These are phyloP conservation scores for Drosophila sordidula DNA, from an alignment of 2,888 invertebrate genomes.

Conservation along the genomic window DNA sequence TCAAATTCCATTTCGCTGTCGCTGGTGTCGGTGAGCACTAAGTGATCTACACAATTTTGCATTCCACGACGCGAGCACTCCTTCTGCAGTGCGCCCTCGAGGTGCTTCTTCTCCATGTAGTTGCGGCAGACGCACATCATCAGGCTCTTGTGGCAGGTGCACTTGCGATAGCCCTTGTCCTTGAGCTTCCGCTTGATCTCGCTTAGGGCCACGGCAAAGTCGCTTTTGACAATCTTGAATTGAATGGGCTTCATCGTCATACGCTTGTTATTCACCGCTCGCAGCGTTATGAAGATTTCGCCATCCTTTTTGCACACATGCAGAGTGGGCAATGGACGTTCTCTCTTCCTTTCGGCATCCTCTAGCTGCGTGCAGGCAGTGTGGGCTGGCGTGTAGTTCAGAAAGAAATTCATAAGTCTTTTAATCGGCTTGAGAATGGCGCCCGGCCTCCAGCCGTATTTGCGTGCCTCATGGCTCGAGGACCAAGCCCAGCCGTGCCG, in stretches of 20 bases:
- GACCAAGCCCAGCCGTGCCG: conserved; percentile 90
- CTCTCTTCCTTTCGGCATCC: conserved; percentile 72
- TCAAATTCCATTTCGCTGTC: conserved; percentile 88
- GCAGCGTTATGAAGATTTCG: conserved; percentile 87
- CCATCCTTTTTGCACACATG: conserved; percentile 88
- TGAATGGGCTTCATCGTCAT: conserved; percentile 86
- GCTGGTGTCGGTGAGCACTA: conserved; percentile 73
- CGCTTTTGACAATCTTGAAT: conserved; percentile 88
- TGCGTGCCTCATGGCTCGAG: conserved; percentile 53
- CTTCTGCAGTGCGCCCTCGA: conserved; percentile 85
- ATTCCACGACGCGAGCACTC: conserved; percentile 79
- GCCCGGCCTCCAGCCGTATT: conserved; percentile 83
- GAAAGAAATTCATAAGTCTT: conserved; percentile 80
- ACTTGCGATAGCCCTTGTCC: conserved; percentile 86
- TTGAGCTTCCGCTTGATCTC: conserved; percentile 86
- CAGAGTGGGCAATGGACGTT: conserved; percentile 85
- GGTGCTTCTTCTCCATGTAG: conserved; percentile 84
- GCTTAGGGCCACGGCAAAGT: conserved; percentile 85
- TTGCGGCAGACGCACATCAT: conserved; percentile 76
- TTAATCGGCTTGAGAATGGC: conserved; percentile 79
- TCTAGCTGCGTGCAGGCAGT: conserved; percentile 82
- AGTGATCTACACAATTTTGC: conserved; percentile 59
- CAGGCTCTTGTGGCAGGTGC: conserved; percentile 86
- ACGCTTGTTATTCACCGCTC: conserved; percentile 6
- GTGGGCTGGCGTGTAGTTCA: conserved; percentile 67